Evolutionary conservation across 2,888 invertebrate species (phyloP), one percentile per base, ranked within the genome.

Genomic region (Dryobotodes eremita): DNA sequence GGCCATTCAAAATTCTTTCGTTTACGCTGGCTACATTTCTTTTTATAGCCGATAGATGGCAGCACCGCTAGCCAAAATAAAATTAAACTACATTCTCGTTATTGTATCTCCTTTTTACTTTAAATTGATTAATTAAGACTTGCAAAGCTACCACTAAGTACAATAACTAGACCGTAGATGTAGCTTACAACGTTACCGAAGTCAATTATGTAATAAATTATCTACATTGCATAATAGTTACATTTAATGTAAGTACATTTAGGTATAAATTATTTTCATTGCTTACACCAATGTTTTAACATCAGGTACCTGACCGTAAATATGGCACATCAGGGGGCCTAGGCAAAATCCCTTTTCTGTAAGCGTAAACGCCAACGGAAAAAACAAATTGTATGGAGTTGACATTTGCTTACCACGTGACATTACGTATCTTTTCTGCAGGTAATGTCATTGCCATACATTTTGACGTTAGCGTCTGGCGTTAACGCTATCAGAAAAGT

Each of bases 101-200:
- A 59, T 57, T 71, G 36, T 64, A 31, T 48, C 68, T 46, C 20
- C 36, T 61, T 64, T 31, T 68, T 71, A 65, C 26, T 68, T 48
- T 42, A 53, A 59, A 75, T 50, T 70, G 17, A 68, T 81, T 88
- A 83, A 81, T 86, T 90, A 89, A 90, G 89, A 90, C 89, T 92
- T 92, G 89, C 91, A 90, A 93, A 92, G 89, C 92, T 94, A 94
- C 93, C 92, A 92, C 87, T 94, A 94, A 96, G 96, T 95, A 96
- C 96, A 96, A 96, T 96, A 95, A 95, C 88, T 95, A 95, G 94
- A 89, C 89, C 79, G 88, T 94, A 94, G 90, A 77, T 90, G 86
- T 94, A 94, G 91, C 88, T 90, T 92, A 92, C 90, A 91, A 89
- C 84, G 93, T 94, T 95, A 94, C 94, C 93, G 93, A 91, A 93